Conservation (phyloP, 2,797 vertebrate genomes). For the Hoplostethus atlanticus region DNA sequence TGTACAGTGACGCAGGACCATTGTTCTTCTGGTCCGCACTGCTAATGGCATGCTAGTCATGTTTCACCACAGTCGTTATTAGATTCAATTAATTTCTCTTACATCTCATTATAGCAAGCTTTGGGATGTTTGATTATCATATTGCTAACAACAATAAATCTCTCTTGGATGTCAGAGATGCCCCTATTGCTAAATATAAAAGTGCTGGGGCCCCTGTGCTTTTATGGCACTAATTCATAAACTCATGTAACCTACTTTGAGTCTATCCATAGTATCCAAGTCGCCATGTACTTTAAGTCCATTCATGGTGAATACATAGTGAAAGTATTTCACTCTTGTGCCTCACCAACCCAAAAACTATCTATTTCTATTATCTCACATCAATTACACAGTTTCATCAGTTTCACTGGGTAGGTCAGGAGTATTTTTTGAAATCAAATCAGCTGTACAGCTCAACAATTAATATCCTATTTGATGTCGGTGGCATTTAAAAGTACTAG, state of each 20-base stretch:
- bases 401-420: not conserved
- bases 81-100: slow-evolving; percentile 75
- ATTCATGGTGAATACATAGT: too few species aligned
- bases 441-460: too few species aligned
- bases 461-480: too few species aligned
- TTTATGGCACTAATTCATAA: not conserved
- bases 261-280: slow-evolving; percentile 2
- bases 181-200: slow-evolving; percentile 59
- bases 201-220: not conserved
- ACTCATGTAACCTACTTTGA: not conserved
- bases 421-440: not conserved
- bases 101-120: slow-evolving; percentile 52
- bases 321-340: slow-evolving; percentile 11
- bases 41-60: slow-evolving; percentile 59
- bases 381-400: not conserved
- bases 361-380: not conserved
- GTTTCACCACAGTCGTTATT: slow-evolving; percentile 75
- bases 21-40: slow-evolving; percentile 68
- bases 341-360: not conserved
- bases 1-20: slow-evolving; percentile 59
- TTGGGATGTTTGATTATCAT: slow-evolving; percentile 60
- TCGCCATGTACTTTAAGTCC: too few species aligned
- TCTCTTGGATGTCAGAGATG: slow-evolving; percentile 60
- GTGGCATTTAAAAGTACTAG: too few species aligned
- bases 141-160: slow-evolving; percentile 71